Conservation (phyloP, 2,888 invertebrate genomes). For the Lithosia quadra region DNA sequence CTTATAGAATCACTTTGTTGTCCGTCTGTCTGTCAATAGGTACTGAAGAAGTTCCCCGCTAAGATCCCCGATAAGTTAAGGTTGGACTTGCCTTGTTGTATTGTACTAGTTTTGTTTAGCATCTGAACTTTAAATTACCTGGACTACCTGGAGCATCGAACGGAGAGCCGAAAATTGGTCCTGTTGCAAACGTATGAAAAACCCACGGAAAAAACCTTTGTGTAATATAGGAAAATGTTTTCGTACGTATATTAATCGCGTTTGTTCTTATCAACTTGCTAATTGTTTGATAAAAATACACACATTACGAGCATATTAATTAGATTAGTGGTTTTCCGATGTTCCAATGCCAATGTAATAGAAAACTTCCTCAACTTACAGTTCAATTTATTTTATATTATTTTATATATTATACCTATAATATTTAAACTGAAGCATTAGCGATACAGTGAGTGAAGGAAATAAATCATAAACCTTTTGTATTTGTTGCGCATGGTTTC, state of each 20-base stretch:
- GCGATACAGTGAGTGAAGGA: neutral
- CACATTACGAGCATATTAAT: neutral
- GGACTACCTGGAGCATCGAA: neutral
- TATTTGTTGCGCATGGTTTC: neutral
- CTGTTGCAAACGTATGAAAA: neutral
- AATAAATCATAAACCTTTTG: neutral
- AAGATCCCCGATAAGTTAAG: too few relatives aligned
- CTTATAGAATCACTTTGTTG: too few relatives aligned
- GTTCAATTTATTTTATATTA: neutral
- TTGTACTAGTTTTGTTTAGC: neutral
- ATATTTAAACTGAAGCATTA: neutral
- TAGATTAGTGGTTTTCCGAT: neutral
- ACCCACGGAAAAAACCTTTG: neutral
- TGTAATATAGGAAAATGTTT: neutral
- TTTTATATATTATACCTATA: neutral
- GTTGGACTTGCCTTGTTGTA: too few relatives aligned
- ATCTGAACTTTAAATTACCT: neutral
- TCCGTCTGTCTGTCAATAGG: too few relatives aligned
- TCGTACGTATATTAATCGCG: neutral
- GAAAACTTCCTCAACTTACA: neutral
- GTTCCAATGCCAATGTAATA: neutral
- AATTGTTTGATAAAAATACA: neutral
- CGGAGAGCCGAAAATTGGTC: too few relatives aligned
- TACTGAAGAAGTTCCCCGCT: too few relatives aligned
- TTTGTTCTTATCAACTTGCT: conserved; percentile 1